Conservation (phyloP, 2,113 vertebrate species). For the Tenebrosternarchus preto region DNA sequence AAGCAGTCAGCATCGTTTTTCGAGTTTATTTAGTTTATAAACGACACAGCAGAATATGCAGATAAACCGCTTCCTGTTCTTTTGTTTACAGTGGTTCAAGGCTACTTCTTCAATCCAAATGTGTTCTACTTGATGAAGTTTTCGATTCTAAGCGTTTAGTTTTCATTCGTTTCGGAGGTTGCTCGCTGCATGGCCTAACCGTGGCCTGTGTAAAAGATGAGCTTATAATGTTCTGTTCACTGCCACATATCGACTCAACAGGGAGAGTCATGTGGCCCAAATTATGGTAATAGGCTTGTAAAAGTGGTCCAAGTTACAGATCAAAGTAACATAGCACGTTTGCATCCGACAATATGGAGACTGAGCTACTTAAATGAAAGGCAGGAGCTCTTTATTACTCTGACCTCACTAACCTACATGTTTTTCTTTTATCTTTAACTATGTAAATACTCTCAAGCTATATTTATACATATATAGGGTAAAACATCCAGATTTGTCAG, state of each 20-base stretch:
- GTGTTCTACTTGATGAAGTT: too few species aligned
- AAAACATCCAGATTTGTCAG: background rate
- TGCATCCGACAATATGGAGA: constrained; percentile 16
- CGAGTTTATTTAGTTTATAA: constrained; percentile 24
- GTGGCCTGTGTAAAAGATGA: background rate
- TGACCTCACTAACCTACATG: background rate
- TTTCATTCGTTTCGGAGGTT: background rate
- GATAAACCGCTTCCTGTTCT: background rate
- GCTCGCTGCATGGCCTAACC: background rate
- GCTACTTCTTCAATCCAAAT: too few species aligned
- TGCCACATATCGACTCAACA: constrained; percentile 2
- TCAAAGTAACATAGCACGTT: constrained; percentile 46
- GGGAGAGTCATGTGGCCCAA: constrained; percentile 47
- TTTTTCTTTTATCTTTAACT: too few species aligned
- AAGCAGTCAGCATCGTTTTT: background rate
- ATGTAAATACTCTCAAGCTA: too few species aligned
- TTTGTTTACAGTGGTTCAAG: too few species aligned
- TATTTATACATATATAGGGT: background rate
- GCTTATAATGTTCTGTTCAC: background rate
- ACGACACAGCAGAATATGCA: constrained; percentile 4
- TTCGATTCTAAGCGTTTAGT: too few species aligned
- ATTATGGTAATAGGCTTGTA: constrained; percentile 39
- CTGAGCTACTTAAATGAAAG: constrained; percentile 1
- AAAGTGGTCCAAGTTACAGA: constrained; percentile 42
- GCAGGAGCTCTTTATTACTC: background rate